Base-by-base conservation (phyloP, 2,797 vertebrate genomes). In the Podargus strigoides region DNA sequence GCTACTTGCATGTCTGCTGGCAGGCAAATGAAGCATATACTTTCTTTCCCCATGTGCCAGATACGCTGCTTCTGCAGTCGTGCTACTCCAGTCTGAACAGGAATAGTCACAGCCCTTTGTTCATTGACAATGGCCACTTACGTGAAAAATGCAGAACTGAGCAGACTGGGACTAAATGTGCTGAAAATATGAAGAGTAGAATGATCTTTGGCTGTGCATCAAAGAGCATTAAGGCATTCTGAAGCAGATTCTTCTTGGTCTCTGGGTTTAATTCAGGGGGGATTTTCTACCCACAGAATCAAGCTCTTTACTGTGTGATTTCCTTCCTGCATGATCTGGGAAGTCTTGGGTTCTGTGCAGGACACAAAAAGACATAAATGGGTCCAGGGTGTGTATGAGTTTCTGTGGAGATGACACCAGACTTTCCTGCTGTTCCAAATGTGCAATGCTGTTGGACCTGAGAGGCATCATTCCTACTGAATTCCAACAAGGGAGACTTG, bases 181-280 rank as follows among this genome's bases (percentile, higher is more conserved):
- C 80, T 93, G 69, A 63, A 91, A 93, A 83, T 85, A 84, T 60
- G 85, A 94, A 93, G 84, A 85, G 30, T 15, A 87, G 90, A 94
- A 90, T 82, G 73, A 87, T 93, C 77, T 88, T 93, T 96, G 96
- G 91, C 89, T 87, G 80, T 69, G 77, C 82, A 89, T 95, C 86
- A 94, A 95, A 96, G 79, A 76, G 32, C 49, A 53, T 87, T 90
- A 80, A 94, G 82, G 82, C 78, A 80, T 94, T 94, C 63, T 86
- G 86, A 93, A 90, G 63, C 75, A 95, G 88, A 95, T 94, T 95
- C 75, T 34, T 86, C 70, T 94, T 84, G 68, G 32, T 87, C 47
- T 87, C 68, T 83, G 82, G 9, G 49, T 94, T 96, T 96, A 91
- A 93, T 93, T 93, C 78, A 82, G 89, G 84, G 47, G 42, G 83